A percentile compares a stretch with the other conserved stretches of the same genome.
Evolutionary conservation across 1,140 invertebrate genomes (phyloP).

Genomic region (Battus philenor): DNA sequence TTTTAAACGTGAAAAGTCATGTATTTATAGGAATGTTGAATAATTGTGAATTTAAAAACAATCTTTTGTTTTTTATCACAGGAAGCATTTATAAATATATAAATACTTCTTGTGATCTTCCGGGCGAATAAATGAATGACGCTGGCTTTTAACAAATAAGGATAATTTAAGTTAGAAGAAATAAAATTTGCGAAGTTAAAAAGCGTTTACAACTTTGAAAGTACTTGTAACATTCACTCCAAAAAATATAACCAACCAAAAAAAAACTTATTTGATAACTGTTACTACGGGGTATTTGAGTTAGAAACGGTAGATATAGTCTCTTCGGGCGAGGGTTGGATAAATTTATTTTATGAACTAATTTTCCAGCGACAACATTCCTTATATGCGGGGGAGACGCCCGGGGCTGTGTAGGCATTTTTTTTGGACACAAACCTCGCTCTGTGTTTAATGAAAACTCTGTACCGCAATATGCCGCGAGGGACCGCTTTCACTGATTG

Average conservation of each 20-base stretch:
- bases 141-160: too few relatives aligned
- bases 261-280: not conserved
- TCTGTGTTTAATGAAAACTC: constrained; percentile 68
- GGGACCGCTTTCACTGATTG: constrained; percentile 64
- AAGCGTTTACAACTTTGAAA: too few relatives aligned
- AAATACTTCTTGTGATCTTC: too few relatives aligned
- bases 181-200: too few relatives aligned
- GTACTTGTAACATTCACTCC: too few relatives aligned
- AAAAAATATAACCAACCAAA: not conserved
- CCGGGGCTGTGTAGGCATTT: constrained; percentile 56
- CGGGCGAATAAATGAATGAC: too few relatives aligned
- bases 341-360: constrained; percentile 71
- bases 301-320: constrained; percentile 8
- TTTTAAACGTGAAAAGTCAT: too few relatives aligned
- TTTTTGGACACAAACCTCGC: constrained; percentile 59
- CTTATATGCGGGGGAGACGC: constrained; percentile 55
- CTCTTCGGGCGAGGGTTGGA: constrained; percentile 25
- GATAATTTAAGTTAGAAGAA: too few relatives aligned
- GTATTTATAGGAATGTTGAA: too few relatives aligned
- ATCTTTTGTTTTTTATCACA: too few relatives aligned
- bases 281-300: not conserved
- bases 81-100: too few relatives aligned
- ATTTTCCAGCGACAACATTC: constrained; percentile 69
- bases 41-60: too few relatives aligned
- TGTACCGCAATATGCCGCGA: constrained; percentile 60